Evolutionary conservation across 2,113 vertebrate genomes (phyloP).

Genomic region (Aphelocoma coerulescens): DNA sequence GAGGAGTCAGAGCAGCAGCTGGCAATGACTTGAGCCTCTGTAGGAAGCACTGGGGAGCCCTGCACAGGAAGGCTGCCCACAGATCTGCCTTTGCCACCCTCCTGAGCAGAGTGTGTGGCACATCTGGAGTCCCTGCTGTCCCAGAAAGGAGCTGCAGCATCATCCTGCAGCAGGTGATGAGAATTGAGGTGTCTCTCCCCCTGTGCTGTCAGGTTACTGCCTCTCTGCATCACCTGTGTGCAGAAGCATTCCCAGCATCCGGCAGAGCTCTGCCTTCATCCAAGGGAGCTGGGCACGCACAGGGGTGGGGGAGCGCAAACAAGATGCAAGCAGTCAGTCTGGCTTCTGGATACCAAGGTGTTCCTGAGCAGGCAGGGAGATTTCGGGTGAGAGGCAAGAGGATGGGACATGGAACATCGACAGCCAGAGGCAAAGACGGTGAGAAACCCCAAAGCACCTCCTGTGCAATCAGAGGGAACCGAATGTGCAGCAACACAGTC

Average conservation of each 20-base stretch:
- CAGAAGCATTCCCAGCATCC: not conserved
- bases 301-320: not conserved
- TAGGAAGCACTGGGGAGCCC: not conserved
- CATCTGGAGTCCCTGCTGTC: not conserved
- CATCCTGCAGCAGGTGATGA: not conserved
- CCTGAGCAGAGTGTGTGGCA: not conserved
- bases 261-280: not conserved
- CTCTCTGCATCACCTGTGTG: accelerated
- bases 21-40: not conserved
- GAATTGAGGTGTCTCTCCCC: not conserved
- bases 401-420: not conserved
- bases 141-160: not conserved
- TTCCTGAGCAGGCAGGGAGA: not conserved
- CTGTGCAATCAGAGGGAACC: not conserved
- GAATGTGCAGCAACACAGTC: not conserved
- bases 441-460: not conserved
- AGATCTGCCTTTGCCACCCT: not conserved
- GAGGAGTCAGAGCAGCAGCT: not conserved
- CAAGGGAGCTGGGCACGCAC: not conserved
- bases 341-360: not conserved
- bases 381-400: not conserved
- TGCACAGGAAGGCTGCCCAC: not conserved
- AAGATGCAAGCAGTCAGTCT: not conserved
- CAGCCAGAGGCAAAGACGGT: not conserved
- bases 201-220: not conserved